phyloP scores from a whole-genome alignment of 2,797 vertebrate species.

The Sebastes oblongus region DNA sequence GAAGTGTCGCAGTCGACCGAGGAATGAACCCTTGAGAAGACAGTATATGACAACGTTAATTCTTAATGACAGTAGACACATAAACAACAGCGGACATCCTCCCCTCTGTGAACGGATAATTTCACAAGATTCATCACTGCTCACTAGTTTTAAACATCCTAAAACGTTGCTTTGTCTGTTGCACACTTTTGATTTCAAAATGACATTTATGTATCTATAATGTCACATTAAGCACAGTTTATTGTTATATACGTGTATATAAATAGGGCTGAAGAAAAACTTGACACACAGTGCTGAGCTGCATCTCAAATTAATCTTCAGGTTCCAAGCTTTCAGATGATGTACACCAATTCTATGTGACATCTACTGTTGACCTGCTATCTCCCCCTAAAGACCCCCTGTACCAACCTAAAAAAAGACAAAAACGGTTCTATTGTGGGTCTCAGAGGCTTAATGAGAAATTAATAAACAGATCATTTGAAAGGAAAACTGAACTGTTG shows the following conservation, averaged over 20 bases:
- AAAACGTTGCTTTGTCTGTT: background rate
- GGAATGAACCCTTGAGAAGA: conserved; percentile 86
- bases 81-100: background rate
- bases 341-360: no score
- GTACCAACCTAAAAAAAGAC: no score
- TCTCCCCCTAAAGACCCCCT: no score
- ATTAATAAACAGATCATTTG: background rate
- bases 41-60: background rate
- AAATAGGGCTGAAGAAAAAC: background rate
- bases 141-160: background rate
- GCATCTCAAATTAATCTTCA: no score
- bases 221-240: background rate
- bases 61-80: background rate
- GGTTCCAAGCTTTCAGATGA: no score
- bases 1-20: conserved; percentile 92
- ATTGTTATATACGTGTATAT: background rate
- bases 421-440: no score
- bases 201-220: background rate
- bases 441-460: background rate
- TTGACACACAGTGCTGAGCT: no score
- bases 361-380: no score
- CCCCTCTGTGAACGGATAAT: background rate
- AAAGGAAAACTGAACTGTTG: background rate
- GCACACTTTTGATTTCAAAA: background rate
- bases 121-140: background rate